Base-by-base conservation (phyloP, 2,888 invertebrate species). In the Erebia ligea region DNA sequence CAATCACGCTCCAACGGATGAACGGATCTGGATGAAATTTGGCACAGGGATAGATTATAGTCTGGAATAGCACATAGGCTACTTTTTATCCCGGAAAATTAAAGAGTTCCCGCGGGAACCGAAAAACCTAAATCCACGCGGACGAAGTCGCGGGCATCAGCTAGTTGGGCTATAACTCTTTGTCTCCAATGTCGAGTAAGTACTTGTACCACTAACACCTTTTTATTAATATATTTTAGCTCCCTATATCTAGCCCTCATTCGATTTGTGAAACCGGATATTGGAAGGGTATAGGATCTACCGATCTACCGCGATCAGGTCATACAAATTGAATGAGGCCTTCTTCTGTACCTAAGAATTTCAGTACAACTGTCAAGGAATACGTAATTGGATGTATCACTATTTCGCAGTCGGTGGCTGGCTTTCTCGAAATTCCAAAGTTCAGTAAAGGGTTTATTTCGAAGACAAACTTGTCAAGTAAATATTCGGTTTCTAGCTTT, bases 311-410 rank as follows among this genome's bases (percentile, higher is more conserved):
- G 2, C 45, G 61, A 45, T 45, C 42, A 2, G 5, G 19, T 61
- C 45, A 9, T 61, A 61, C 61, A 61, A 61, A 61, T 61, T 45
- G 61, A 42, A 61, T 61, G 40, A 59, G 59, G n/a, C 59, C n/a
- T 21, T 56, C 15, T 40, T 61, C 48, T 13, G 45, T 61, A 5
- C 21, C 21, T 6, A 21, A 48, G n/a, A 1, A 62, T 62, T 61
- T 21, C 45, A 21, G 19, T 45, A 48, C 48, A 48, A 45, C 45
- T 13, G 48, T 48, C 62, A 48, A 48, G 62, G 45, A 62, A 62
- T 62, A 45, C 48, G 48, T 62, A 45, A 62, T 62, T 62, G 45
- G 45, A 45, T 45, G 45, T 62, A 21, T 48, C 21, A 62, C 45
- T 62, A 62, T 62, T 62, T 62, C 48, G 21, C 62, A 62, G 62